Base-by-base conservation (phyloP, 2,888 invertebrate genomes). In the Ophion costatus region DNA sequence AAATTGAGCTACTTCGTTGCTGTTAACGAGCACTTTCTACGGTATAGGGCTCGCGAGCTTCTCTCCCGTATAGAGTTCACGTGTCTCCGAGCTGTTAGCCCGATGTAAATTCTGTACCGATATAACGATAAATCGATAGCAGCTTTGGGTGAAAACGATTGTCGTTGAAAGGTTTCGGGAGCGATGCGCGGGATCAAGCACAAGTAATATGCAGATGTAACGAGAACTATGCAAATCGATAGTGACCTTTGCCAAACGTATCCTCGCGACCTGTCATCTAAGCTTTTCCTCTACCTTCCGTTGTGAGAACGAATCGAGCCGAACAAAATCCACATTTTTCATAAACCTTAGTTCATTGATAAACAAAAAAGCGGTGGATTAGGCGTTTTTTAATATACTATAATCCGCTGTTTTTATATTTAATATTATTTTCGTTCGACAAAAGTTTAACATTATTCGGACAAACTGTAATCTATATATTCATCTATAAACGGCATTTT, bases 221-320 rank as follows among this genome's bases (percentile, higher is more conserved):
- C 74, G 42, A 64, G 51, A 63, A 64, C 63, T 70, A 61, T 59
- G 74, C 63, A 74, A 69, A 83, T 83, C 83, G 83, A 83, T 83
- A 22, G 75, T 83, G 79, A 83, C 83, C 83, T 83, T 79, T 83
- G 61, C 63, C 69, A 38, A 74, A 38, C 56, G 29, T 57, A 66
- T 70, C 63, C 42, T 22, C 63, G 69, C 24, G 38, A 45, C 63
- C n/a, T 38, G n/a, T 70, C 22, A 79, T 64, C 70, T 70, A 57
- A 83, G 70, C 74, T 57, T 79, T 79, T 75, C 11, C 67, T 64
- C 56, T 61, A n/a, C 74, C 24, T n/a, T 66, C 77, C 73, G 61
- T 63, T 70, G 42, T 56, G 33, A 61, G n/a, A 38, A 57, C 42
- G 33, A 78, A 6, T 61, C 29, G 33, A 51, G n/a, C 20, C 38